Evolutionary conservation across 2,113 vertebrate genomes (phyloP), one percentile per base, ranked within the genome.

Genomic region (Semicossyphus pulcher): DNA sequence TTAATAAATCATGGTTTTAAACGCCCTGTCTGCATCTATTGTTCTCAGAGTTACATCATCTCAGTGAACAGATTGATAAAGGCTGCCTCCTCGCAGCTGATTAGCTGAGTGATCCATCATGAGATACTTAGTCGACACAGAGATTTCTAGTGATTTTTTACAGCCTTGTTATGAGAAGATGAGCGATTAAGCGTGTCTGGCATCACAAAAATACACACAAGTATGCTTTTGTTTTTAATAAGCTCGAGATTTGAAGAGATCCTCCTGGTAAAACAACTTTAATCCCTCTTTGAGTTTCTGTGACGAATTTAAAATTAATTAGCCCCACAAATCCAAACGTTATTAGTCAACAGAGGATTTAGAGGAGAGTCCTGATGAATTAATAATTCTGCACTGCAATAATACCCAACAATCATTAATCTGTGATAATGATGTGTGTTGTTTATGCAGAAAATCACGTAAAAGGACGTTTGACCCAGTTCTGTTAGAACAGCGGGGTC

Each of bases 221-320:
- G 20, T 1, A 3, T 10, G 45, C 18, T 67, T 67, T 49, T 21
- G 5, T 57, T 47, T n/a, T 60, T 47, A 56, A 79, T 60, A 29
- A 72, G 44, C 56, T 56, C 7, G 1, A n/a, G 44, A 63, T 71
- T 18, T 49, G 37, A 53, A 60, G 29, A 49, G 8, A 53, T 58
- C 26, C 20, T 41, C 29, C 45, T 31, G 23, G n/a, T 36, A 4
- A 56, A 72, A 54, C 21, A 23, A 48, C 18, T 48, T 64, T 12
- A 54, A 61, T 69, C 52, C 16, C 6, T 45, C 20, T 70, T 26
- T 34, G 26, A 12, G 5, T 41, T 56, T 42, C 14, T 16, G 16
- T 41, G 58, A 68, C 32, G 57, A n/a, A 72, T 64, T 49, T 49
- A 16, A 49, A 36, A 28, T 66, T n/a, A 36, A 49, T 75, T 28